phyloP scores from a whole-genome alignment of 1,140 invertebrate species.

The Drosophila melanica region DNA sequence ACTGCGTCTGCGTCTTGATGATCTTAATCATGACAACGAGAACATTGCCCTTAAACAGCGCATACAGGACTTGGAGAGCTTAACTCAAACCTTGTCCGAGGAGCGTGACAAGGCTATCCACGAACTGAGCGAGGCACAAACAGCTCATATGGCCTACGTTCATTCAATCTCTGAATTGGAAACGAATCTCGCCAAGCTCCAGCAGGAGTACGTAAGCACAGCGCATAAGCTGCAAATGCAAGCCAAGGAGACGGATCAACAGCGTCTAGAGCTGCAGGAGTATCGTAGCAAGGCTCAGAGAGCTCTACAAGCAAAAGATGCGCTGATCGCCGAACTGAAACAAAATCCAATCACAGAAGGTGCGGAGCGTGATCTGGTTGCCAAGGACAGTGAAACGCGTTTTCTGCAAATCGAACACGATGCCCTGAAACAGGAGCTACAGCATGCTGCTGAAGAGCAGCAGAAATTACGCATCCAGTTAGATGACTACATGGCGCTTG shows the following conservation, averaged over 20 bases:
- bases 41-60: constrained; percentile 50
- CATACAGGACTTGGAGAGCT: constrained; percentile 69
- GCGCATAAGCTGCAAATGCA: constrained; percentile 85
- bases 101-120: constrained; percentile 82
- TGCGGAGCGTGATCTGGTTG: not conserved
- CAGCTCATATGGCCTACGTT: constrained; percentile 66
- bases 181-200: constrained; percentile 84
- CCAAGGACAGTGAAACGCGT: constrained; percentile 59
- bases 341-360: constrained; percentile 50
- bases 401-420: constrained; percentile 72
- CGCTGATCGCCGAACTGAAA: constrained; percentile 88
- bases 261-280: constrained; percentile 88
- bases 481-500: constrained; percentile 51
- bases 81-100: constrained; percentile 77
- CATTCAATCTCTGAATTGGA: constrained; percentile 82
- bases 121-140: constrained; percentile 58
- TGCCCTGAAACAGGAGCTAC: constrained; percentile 63
- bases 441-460: constrained; percentile 59
- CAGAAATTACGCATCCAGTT: constrained; percentile 55
- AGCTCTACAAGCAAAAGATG: constrained; percentile 91
- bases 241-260: constrained; percentile 86
- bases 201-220: constrained; percentile 84
- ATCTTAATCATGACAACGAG: constrained; percentile 55
- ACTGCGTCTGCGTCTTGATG: constrained; percentile 60
- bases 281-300: constrained; percentile 89